A percentile compares a stretch with the other conserved stretches of the same genome.
phyloP scores from a whole-genome alignment of 2,797 vertebrate species.

The Phoeniculus purpureus region DNA sequence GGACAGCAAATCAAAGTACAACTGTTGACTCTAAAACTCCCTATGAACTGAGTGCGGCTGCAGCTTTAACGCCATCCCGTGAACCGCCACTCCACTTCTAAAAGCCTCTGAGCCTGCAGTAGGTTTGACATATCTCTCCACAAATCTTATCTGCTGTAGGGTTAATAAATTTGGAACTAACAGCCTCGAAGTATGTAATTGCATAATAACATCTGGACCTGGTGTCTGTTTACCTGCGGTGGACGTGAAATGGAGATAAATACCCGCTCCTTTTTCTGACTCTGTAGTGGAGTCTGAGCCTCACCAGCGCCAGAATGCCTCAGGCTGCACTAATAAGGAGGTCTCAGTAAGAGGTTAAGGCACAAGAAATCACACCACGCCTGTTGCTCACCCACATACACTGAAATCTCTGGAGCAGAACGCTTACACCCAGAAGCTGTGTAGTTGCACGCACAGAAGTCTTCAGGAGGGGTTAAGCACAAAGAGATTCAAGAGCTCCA shows the following conservation, averaged over 20 bases:
- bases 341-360: background rate
- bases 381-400: background rate
- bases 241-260: constrained; percentile 32
- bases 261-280: background rate
- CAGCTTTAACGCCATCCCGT: constrained; percentile 28
- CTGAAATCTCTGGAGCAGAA: background rate
- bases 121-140: background rate
- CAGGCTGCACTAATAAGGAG: background rate
- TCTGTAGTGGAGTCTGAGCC: background rate
- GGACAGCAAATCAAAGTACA: constrained; percentile 51
- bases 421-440: background rate
- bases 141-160: background rate
- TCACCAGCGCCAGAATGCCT: background rate
- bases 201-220: background rate
- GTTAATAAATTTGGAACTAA: constrained; percentile 26
- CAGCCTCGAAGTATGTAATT: background rate
- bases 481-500: background rate
- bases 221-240: background rate
- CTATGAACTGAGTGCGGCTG: background rate
- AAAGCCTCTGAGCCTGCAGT: background rate
- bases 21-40: constrained; percentile 50
- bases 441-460: background rate
- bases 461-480: background rate
- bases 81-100: background rate
- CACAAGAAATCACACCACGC: background rate